Conservation (phyloP, 2,888 invertebrate species). For the Agonopterix arenella region DNA sequence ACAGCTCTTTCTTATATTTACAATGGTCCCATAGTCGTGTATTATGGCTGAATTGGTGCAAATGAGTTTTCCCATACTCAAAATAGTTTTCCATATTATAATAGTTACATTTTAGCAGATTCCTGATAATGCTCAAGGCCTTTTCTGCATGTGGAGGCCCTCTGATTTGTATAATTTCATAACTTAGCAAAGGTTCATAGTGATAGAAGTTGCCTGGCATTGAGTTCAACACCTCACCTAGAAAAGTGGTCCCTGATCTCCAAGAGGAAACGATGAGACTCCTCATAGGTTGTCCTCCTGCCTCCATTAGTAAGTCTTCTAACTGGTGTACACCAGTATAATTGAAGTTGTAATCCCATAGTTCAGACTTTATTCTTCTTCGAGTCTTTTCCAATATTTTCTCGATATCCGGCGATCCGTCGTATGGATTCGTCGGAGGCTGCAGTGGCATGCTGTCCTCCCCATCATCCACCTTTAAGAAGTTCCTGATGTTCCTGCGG, state of each 20-base stretch:
- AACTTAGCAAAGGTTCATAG: slow-evolving; percentile 91
- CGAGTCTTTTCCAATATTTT: slow-evolving; percentile 56
- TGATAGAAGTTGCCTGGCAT: slow-evolving; percentile 93
- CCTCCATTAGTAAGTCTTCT: slow-evolving; percentile 81
- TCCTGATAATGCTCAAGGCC: slow-evolving; percentile 82
- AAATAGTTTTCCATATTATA: slow-evolving; percentile 87
- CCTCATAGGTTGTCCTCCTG: slow-evolving; percentile 83
- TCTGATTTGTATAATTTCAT: slow-evolving; percentile 88
- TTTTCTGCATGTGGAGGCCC: slow-evolving; percentile 82
- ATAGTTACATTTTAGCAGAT: slow-evolving; percentile 87
- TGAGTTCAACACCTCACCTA: slow-evolving; percentile 89
- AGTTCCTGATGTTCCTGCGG: slow-evolving; percentile 58
- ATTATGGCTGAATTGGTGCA: slow-evolving; percentile 91
- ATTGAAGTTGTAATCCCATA: slow-evolving; percentile 56
- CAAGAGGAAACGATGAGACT: slow-evolving; percentile 91
- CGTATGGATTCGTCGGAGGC: slow-evolving; percentile 52
- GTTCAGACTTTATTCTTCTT: slow-evolving; percentile 49
- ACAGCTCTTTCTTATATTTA: slow-evolving; percentile 71
- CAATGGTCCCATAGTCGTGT: slow-evolving; percentile 90
- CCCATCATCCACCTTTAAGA: slow-evolving; percentile 79
- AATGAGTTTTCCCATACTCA: slow-evolving; percentile 84
- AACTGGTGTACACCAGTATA: slow-evolving; percentile 69
- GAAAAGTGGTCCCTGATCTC: slow-evolving; percentile 93
- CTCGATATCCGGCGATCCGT: slow-evolving; percentile 53
- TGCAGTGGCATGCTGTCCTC: slow-evolving; percentile 43